phyloP scores from a whole-genome alignment of 2,113 vertebrate species.

The Nycticorax nycticorax region DNA sequence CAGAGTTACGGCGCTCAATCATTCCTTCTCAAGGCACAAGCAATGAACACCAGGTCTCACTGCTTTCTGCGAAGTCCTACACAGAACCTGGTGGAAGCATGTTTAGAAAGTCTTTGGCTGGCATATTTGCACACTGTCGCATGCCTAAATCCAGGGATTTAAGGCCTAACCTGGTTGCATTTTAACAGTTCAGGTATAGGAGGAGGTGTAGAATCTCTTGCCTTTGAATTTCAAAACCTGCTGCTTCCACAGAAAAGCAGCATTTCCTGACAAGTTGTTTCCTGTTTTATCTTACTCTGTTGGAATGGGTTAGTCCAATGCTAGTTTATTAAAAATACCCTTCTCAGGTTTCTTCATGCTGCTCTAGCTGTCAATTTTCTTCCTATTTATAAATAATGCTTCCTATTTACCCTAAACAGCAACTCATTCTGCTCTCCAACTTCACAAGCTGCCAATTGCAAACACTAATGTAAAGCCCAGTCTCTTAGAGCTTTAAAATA shows the following conservation, averaged over 20 bases:
- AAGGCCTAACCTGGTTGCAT: background rate
- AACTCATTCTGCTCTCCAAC: background rate
- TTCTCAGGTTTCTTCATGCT: background rate
- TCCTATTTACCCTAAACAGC: constrained; percentile 1
- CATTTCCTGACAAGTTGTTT: background rate
- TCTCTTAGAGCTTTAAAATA: background rate
- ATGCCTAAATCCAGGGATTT: background rate
- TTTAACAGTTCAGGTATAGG: background rate
- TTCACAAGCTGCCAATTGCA: constrained; percentile 15
- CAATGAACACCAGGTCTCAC: background rate
- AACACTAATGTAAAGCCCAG: background rate
- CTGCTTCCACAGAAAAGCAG: background rate
- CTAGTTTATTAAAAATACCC: background rate
- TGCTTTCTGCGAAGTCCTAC: background rate
- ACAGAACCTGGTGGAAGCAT: background rate
- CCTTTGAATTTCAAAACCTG: background rate
- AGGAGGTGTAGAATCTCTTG: background rate
- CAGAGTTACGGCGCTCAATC: background rate
- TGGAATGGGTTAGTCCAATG: background rate
- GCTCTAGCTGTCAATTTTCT: background rate
- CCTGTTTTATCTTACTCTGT: background rate
- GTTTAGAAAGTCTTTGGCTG: background rate
- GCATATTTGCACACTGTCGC: background rate
- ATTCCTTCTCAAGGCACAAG: background rate
- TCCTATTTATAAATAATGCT: constrained; percentile 5